Conservation (phyloP, 2,888 invertebrate genomes). For the Ecliptopera silaceata region DNA sequence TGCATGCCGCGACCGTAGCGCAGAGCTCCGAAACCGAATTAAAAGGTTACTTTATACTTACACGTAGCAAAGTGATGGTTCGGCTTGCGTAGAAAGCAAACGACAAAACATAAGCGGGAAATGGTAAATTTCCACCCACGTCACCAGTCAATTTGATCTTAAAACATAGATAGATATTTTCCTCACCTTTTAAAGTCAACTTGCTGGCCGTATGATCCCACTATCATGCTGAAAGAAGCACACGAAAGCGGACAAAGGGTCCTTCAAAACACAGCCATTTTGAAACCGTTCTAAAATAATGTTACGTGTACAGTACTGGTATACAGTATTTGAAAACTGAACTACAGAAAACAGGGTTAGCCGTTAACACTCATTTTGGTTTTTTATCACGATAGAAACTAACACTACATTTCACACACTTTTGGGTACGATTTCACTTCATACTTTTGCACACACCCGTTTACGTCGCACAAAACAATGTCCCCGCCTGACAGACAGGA, state of each 20-base stretch:
- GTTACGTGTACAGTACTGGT: conserved; percentile 76
- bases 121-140: conserved; percentile 73
- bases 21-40: conserved; percentile 49
- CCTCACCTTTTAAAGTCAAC: conserved; percentile 85
- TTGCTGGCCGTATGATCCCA: conserved; percentile 85
- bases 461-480: conserved; percentile 71
- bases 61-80: conserved; percentile 68
- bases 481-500: conserved; percentile 69
- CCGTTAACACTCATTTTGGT: conserved; percentile 81
- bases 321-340: conserved; percentile 58
- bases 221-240: conserved; percentile 87
- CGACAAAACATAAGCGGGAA: conserved; percentile 66
- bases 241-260: conserved; percentile 85
- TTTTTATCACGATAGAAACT: conserved; percentile 75
- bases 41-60: conserved; percentile 74
- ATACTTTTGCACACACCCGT: conserved; percentile 82
- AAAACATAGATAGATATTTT: conserved; percentile 54
- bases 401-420: conserved; percentile 83
- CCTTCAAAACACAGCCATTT: conserved; percentile 89
- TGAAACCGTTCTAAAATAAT: conserved; percentile 82
- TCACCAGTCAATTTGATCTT: conserved; percentile 48
- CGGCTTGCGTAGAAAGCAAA: conserved; percentile 76
- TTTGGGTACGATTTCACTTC: conserved; percentile 80
- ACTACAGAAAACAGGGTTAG: conserved; percentile 59
- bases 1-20: conserved; percentile 47